These are phyloP conservation scores for Pycnomerus fuliginosus DNA, from an alignment of 2,888 invertebrate genomes.

Conservation along the genomic window DNA sequence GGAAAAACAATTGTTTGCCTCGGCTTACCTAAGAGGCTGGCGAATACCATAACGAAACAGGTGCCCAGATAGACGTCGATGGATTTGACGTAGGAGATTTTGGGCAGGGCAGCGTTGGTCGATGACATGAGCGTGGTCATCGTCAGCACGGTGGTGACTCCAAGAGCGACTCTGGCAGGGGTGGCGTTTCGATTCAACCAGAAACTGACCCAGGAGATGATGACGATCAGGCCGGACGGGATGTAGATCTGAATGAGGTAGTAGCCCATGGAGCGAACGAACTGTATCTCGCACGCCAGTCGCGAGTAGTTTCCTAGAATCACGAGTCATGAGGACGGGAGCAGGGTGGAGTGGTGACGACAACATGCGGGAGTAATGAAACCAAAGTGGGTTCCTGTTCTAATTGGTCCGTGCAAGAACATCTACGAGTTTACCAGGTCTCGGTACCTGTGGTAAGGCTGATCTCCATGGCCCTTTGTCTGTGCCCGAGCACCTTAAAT, in stretches of 20 bases:
- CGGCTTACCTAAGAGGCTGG: conserved; percentile 85
- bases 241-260: conserved; percentile 98
- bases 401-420: no score
- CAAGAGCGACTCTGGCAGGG: conserved; percentile 89
- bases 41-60: conserved; percentile 99
- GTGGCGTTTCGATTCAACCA: conserved; percentile 95
- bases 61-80: conserved; percentile 97
- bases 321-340: no score
- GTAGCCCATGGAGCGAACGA: conserved; percentile 97
- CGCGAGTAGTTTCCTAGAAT: conserved; percentile 92
- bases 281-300: conserved; percentile 94
- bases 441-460: conserved; percentile 91
- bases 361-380: no score
- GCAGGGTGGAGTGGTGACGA: no score
- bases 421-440: conserved; percentile 33
- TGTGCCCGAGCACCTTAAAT: conserved; percentile 96
- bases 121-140: conserved; percentile 98
- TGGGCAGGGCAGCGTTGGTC: conserved; percentile 93
- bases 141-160: conserved; percentile 94
- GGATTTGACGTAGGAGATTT: conserved; percentile 97
- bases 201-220: conserved; percentile 97
- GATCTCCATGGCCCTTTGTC: conserved; percentile 94
- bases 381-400: no score
- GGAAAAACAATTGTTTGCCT: no score
- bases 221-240: conserved; percentile 94